Base-by-base conservation (phyloP, 2,888 invertebrate genomes). In the Athalia rosae region DNA sequence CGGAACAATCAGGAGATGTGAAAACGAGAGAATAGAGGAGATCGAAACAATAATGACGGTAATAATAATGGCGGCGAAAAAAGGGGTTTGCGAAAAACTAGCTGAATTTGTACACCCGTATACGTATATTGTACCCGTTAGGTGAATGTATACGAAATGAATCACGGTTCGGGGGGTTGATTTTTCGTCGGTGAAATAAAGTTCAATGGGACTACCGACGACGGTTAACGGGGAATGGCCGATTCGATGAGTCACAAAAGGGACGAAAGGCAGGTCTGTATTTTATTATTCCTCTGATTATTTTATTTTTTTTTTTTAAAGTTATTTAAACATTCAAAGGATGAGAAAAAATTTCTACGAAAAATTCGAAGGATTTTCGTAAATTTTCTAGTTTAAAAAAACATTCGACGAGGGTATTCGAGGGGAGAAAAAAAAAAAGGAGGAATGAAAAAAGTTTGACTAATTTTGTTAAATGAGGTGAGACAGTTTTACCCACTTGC, bases 211-310 rank as follows among this genome's bases (percentile, higher is more conserved):
- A 50, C 50, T 7, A 48, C n/a, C 9, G 74, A n/a, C 11, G 58
- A 43, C 71, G 61, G 15, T 74, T 74, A 74, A 74, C 74, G 74
- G 74, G 28, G 74, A 74, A 74, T 74, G 61, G 43, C 59, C 28
- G n/a, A 28, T 28, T 28, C 28, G 28, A 28, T 28, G 1, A 61
- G 43, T 48, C 48, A 74, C 74, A 74, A 74, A 28, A 74, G 74
- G 74, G 62, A 74, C 74, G 74, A 74, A 28, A 74, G 74, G 48
- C 5, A 61, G 48, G 61, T 62, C 74, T n/a, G n/a, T n/a, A n/a
- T n/a, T n/a, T n/a, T n/a, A 53, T 53, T 53, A 53, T 53, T 28
- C 53, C 5, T 5, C 15, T 28, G 61, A 15, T 61, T 61, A 53
- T 53, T 4, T 53, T 9, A 7, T 5, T n/a, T 53, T 53, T 9